Evolutionary conservation across 1,140 invertebrate species (phyloP), one percentile per base, ranked within the genome.

Genomic region (Batillaria attramentaria): DNA sequence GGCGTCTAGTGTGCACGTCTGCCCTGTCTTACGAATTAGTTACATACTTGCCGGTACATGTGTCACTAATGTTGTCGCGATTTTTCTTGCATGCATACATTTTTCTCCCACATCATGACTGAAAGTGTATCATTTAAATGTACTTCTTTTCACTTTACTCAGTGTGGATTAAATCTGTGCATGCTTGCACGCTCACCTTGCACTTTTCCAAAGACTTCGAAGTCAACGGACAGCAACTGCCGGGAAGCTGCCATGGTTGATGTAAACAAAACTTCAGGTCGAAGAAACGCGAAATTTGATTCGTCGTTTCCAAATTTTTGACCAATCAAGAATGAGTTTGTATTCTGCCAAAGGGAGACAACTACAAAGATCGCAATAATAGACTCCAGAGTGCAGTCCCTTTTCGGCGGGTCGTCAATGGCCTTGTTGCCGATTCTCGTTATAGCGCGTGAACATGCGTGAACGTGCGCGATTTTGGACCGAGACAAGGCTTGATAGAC

Each of bases 191-290:
- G 0, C 70, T 77, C 68, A 87, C 89, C 90, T 89, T 91, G 90
- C 31, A 91, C 90, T 84, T 72, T 86, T 24, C 90, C 90, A 82
- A 87, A 90, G 39, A 91, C 86, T 83, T 91, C 89, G 83, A 86
- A 91, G 62, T 89, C 84, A 43, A 90, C 84, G 13, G 82, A 83
- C 6, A 85, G 69, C 28, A 89, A 60, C 33, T 72, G 28, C 28
- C 4, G 16, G 2, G 28, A 3, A 35, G 78, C 43, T 41, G 74
- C 75, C 78, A 70, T 79, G 76, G 72, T 33, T 20, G 39, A 43
- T 62, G 31, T 62, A 41, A 50, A 68, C 60, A 68, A 31, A n/a
- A n/a, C n/a, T 10, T 37, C 6, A 10, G n/a, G 2, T 46, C 5
- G 20, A 70, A 35, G 73, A n/a, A 75, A 75, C 46, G 54, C 4